phyloP scores from a whole-genome alignment of 2,797 vertebrate species.

The Epinephelus awoara region DNA sequence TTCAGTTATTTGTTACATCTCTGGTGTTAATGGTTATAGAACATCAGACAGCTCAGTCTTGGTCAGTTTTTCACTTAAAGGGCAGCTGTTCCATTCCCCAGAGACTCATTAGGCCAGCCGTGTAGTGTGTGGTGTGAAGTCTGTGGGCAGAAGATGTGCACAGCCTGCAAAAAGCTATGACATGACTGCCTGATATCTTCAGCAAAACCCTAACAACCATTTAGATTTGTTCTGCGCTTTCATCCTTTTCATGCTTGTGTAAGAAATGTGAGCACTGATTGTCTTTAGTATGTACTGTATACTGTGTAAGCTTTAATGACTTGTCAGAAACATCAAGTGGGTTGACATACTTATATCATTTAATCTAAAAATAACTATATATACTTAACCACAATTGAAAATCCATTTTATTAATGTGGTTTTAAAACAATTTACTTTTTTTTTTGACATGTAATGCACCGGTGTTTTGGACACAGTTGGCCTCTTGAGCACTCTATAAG shows the following conservation, averaged over 20 bases:
- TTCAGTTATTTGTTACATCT: slow-evolving; percentile 72
- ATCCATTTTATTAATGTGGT: not conserved
- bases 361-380: not conserved
- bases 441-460: not conserved
- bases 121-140: slow-evolving; percentile 63
- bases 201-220: slow-evolving; percentile 59
- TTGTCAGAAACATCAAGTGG: not conserved
- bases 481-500: not conserved
- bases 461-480: not conserved
- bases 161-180: slow-evolving; percentile 67
- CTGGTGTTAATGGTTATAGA: slow-evolving; percentile 70
- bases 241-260: slow-evolving; percentile 10
- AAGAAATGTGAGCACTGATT: slow-evolving; percentile 15
- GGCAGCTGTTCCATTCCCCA: slow-evolving; percentile 73
- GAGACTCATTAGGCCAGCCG: slow-evolving; percentile 80
- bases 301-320: slow-evolving; percentile 1
- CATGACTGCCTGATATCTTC: slow-evolving; percentile 68
- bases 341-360: not conserved
- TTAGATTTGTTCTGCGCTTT: slow-evolving; percentile 42
- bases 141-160: slow-evolving; percentile 65
- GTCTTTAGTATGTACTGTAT: not conserved
- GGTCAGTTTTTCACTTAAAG: slow-evolving; percentile 77
- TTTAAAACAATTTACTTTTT: not conserved
- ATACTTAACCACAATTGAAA: not conserved
- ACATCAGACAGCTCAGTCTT: slow-evolving; percentile 66